phyloP scores from a whole-genome alignment of 2,113 vertebrate genomes.

The Nothocercus julius region DNA sequence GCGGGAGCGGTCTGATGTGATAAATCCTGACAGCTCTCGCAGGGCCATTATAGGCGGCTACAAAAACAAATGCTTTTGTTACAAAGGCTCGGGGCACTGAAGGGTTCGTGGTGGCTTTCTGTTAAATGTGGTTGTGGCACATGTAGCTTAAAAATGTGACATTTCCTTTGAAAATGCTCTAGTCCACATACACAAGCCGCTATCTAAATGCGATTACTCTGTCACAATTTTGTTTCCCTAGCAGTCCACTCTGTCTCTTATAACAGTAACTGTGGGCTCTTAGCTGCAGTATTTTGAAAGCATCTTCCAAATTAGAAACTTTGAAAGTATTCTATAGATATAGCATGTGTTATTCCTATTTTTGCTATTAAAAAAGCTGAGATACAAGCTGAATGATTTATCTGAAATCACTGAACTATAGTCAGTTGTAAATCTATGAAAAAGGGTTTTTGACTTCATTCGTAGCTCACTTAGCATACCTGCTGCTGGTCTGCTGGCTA shows the following conservation, averaged over 20 bases:
- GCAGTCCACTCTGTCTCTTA: neutral
- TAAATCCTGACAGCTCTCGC: slow-evolving; percentile 50
- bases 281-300: neutral
- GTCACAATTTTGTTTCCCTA: neutral
- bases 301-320: neutral
- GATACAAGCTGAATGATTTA: neutral
- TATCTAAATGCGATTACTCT: neutral
- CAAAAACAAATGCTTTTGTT: slow-evolving; percentile 40
- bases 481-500: neutral
- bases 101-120: neutral
- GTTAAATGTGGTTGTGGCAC: neutral
- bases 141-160: neutral
- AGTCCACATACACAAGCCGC: neutral
- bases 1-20: neutral
- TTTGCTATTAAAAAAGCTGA: neutral
- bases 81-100: neutral
- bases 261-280: neutral
- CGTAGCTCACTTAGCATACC: neutral
- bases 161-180: slow-evolving; percentile 5
- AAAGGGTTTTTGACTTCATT: neutral
- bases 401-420: neutral
- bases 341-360: neutral
- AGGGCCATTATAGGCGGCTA: slow-evolving; percentile 5
- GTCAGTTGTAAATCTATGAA: neutral
- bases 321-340: neutral